Evolutionary conservation across 53 echinoderm and acorn worm species (phyloP).

Genomic region (Pentamera pediparva): DNA sequence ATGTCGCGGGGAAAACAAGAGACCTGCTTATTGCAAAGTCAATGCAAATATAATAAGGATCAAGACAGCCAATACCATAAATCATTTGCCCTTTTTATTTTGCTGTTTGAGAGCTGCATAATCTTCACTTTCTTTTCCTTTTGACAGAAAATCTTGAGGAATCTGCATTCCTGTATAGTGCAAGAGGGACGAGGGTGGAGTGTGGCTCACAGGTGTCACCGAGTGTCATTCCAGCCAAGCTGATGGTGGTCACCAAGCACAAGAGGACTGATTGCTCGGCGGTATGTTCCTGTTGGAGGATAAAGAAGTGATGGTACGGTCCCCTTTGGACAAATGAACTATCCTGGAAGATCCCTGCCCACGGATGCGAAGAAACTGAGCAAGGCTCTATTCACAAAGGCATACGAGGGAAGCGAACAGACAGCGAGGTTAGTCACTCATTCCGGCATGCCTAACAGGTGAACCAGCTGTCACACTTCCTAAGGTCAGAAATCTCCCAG

Average conservation of each 20-base stretch:
- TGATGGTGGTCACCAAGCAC: not conserved
- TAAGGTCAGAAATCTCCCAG: not conserved
- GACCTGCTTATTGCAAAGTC: no score
- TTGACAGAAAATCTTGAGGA: not conserved
- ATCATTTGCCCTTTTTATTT: no score
- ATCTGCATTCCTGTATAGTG: not conserved
- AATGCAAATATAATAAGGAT: no score
- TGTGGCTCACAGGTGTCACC: not conserved
- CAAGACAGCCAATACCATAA: no score
- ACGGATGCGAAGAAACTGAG: not conserved
- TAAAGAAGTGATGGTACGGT: not conserved
- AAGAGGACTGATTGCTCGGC: not conserved
- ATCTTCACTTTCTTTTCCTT: no score
- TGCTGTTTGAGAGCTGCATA: no score
- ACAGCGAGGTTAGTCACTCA: no score
- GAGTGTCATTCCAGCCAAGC: not conserved
- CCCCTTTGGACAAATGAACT: not conserved
- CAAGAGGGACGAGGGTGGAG: not conserved
- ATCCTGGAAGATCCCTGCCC: no score
- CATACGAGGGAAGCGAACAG: no score
- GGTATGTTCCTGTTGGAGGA: not conserved
- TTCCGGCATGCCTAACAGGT: not conserved
- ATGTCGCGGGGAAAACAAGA: no score
- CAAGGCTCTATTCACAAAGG: not conserved
- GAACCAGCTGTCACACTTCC: not conserved